phyloP scores from a whole-genome alignment of 1,140 invertebrate genomes.

The Drosophila sp. region DNA sequence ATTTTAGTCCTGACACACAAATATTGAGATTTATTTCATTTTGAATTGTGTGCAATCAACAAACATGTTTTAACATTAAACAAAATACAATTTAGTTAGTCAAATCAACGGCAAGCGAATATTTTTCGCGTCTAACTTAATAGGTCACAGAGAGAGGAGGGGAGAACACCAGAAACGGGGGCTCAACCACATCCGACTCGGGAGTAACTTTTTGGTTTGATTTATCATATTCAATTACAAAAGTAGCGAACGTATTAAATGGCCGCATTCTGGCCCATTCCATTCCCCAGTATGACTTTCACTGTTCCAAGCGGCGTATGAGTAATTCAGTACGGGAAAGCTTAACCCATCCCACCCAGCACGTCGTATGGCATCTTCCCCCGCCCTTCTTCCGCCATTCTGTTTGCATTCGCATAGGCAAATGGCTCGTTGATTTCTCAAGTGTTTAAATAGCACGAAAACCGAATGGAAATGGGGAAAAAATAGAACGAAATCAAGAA shows the following conservation, averaged over 20 bases:
- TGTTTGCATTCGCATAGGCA: conserved; percentile 54
- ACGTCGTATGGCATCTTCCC: conserved; percentile 22
- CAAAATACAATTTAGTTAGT: conserved; percentile 65
- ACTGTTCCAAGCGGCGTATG: conserved; percentile 62
- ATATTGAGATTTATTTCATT: conserved; percentile 81
- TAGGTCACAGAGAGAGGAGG: conserved; percentile 6
- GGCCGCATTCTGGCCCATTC: conserved; percentile 61
- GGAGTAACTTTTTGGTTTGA: conserved; percentile 65
- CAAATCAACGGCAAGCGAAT: conserved; percentile 56
- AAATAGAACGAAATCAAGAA: neutral
- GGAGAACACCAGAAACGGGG: conserved; percentile 1
- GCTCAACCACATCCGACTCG: conserved; percentile 57
- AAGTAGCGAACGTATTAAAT: conserved; percentile 76
- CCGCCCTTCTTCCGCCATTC: conserved; percentile 31
- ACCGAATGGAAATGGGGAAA: neutral
- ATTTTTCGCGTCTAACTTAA: conserved; percentile 34
- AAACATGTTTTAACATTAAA: conserved; percentile 53
- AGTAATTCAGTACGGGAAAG: conserved; percentile 59
- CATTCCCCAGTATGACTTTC: no score
- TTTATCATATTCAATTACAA: conserved; percentile 84
- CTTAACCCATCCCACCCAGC: conserved; percentile 15
- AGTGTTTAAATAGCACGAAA: conserved; percentile 31
- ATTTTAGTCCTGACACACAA: conserved; percentile 56
- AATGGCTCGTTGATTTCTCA: conserved; percentile 40
- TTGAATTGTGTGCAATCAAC: conserved; percentile 56